Conservation (phyloP, 2,113 vertebrate genomes). For the Phoenicopterus ruber region DNA sequence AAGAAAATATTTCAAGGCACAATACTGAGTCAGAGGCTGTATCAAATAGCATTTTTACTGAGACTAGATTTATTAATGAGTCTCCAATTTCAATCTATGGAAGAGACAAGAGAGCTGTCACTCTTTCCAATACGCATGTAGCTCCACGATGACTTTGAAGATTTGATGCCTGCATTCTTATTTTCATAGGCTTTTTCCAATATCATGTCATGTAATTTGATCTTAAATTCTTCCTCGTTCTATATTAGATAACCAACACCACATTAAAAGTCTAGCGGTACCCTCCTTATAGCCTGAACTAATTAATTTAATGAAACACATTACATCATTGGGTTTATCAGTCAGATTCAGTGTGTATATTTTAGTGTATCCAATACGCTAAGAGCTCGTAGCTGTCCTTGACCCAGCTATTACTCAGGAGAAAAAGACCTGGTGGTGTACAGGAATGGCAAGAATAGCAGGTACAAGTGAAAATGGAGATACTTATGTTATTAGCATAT, state of each 20-base stretch:
- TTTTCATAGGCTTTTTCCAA: background rate
- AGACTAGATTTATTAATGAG: background rate
- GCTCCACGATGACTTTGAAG: background rate
- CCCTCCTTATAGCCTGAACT: background rate
- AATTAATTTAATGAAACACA: background rate
- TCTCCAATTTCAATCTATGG: background rate
- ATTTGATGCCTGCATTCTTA: background rate
- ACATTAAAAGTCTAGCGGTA: background rate
- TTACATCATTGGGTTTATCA: background rate
- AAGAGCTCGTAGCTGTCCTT: background rate
- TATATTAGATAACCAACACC: background rate
- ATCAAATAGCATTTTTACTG: background rate
- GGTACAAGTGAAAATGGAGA: background rate
- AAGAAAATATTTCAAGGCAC: background rate
- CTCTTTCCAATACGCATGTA: background rate
- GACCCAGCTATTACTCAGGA: background rate
- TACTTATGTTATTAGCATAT: background rate
- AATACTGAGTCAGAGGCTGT: background rate
- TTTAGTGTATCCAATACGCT: background rate
- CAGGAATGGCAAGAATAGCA: background rate
- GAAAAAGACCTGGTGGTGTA: background rate
- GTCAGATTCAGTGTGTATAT: background rate
- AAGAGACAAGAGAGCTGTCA: background rate
- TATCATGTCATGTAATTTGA: background rate
- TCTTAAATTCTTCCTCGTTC: background rate